A percentile compares a stretch with the other conserved stretches of the same genome.
phyloP scores from a whole-genome alignment of 2,113 vertebrate species.

The Sander vitreus region DNA sequence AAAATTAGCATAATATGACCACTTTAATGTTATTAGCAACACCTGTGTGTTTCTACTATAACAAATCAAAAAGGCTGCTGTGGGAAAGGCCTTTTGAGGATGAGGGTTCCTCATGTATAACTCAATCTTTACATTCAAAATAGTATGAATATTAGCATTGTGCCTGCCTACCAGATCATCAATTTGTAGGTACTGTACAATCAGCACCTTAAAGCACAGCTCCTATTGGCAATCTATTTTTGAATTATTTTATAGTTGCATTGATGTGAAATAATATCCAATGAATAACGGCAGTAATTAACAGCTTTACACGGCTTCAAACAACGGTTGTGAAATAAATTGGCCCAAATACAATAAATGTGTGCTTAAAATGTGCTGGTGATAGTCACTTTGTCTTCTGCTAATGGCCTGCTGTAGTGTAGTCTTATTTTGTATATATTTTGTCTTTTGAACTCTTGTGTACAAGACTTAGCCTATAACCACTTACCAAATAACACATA shows the following conservation, averaged over 20 bases:
- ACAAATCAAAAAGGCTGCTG: background rate
- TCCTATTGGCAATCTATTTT: background rate
- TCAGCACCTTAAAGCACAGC: background rate
- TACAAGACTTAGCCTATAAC: too few relatives aligned
- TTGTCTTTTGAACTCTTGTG: background rate
- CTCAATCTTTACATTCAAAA: background rate
- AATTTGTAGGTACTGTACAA: background rate
- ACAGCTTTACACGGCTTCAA: background rate
- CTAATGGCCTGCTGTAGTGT: background rate
- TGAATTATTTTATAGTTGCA: background rate
- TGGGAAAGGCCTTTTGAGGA: background rate
- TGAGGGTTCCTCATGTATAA: background rate
- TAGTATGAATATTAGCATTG: background rate
- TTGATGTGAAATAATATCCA: background rate
- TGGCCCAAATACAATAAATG: background rate
- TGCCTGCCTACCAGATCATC: background rate
- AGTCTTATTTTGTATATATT: background rate
- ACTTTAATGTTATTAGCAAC: background rate
- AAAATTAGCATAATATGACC: too few relatives aligned
- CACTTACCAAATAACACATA: background rate
- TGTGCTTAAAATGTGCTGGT: background rate
- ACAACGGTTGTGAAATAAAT: background rate
- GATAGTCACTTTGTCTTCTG: background rate
- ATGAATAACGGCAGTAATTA: background rate
- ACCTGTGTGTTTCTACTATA: background rate